Evolutionary conservation across 1,140 invertebrate genomes (phyloP).

Genomic region (Drosophila lini): DNA sequence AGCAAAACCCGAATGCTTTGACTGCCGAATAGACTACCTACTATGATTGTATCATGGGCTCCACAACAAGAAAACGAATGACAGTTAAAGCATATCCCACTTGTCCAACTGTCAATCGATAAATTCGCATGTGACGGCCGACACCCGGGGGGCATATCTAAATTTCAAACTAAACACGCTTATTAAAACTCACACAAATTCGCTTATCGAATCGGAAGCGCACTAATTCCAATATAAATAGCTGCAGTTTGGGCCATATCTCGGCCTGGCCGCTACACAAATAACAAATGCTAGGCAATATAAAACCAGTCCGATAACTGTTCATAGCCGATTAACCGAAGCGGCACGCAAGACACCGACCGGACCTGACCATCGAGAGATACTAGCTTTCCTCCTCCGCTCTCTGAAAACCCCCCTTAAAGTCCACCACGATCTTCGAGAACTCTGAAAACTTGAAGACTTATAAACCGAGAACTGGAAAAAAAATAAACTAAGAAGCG

Average conservation of each 20-base stretch:
- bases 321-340: constrained; percentile 78
- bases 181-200: constrained; percentile 55
- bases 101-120: constrained; percentile 6
- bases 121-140: neutral
- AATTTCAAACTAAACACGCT: constrained; percentile 70
- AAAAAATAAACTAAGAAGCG: constrained; percentile 20
- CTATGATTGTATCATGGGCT: no score
- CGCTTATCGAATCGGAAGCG: constrained; percentile 70
- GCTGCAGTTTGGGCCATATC: constrained; percentile 19
- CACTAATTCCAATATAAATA: constrained; percentile 77
- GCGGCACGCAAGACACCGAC: constrained; percentile 61
- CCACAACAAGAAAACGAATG: neutral
- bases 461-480: neutral
- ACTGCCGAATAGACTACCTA: no score
- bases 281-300: constrained; percentile 67
- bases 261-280: constrained; percentile 44
- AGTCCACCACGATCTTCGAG: constrained; percentile 3
- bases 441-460: constrained; percentile 5
- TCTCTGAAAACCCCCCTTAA: neutral
- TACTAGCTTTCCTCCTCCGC: constrained; percentile 3
- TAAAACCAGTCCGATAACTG: constrained; percentile 80
- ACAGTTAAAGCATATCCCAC: neutral
- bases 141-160: constrained; percentile 63
- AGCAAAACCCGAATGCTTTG: no score
- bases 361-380: constrained; percentile 18